A percentile compares a stretch with the other conserved stretches of the same genome.
These are phyloP conservation scores for Epirrita christyi DNA, from an alignment of 2,888 invertebrate species.

Conservation along the genomic window DNA sequence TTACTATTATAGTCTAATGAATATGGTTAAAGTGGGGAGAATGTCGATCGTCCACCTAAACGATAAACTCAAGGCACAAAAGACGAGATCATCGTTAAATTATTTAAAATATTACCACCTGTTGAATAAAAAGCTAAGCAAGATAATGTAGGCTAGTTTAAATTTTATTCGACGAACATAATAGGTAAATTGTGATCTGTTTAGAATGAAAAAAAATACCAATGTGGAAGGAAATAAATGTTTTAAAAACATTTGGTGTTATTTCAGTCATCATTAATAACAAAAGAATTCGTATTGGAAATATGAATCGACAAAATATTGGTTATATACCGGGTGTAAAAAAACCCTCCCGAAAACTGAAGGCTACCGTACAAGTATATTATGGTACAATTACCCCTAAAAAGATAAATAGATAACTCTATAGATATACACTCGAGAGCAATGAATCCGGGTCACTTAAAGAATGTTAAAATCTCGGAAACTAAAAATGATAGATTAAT, in stretches of 20 bases:
- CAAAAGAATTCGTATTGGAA: constrained; percentile 46
- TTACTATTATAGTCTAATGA: constrained; percentile 34
- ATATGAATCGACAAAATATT: not conserved
- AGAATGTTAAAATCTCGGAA: no score
- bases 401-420: no score
- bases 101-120: constrained; percentile 33
- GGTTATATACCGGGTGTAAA: not conserved
- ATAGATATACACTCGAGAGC: no score
- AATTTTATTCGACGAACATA: constrained; percentile 55
- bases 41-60: constrained; percentile 69
- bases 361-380: no score
- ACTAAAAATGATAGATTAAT: no score
- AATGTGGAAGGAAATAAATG: constrained; percentile 82
- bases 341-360: no score
- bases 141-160: constrained; percentile 56
- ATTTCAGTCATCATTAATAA: constrained; percentile 53
- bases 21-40: constrained; percentile 46
- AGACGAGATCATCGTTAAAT: constrained; percentile 44
- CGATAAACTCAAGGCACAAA: constrained; percentile 44
- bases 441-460: no score
- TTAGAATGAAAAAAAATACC: constrained; percentile 66
- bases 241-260: constrained; percentile 71
- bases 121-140: constrained; percentile 31
- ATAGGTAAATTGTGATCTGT: constrained; percentile 70
- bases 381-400: no score